These are phyloP conservation scores for Mormyrops boulengeri DNA, from an alignment of 2,797 vertebrate genomes.

Conservation along the genomic window DNA sequence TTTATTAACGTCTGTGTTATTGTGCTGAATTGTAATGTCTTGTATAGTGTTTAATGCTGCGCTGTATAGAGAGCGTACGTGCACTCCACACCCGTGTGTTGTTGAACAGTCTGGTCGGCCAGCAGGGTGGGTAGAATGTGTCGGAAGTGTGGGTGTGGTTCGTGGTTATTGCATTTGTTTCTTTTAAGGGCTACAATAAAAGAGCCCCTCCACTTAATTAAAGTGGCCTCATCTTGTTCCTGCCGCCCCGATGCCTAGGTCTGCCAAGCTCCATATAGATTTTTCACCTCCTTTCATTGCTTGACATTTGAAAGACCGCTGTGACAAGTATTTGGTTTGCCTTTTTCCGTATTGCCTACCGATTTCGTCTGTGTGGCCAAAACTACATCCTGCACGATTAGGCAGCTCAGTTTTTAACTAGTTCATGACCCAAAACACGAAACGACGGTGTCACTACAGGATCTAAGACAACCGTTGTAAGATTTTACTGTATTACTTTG, in stretches of 20 bases:
- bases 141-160: no score
- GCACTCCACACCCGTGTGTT: no score
- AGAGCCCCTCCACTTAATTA: neutral
- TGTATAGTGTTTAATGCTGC: no score
- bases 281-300: neutral
- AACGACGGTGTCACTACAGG: neutral
- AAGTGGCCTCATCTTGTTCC: neutral
- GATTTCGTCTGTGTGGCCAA: neutral
- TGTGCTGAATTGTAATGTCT: no score
- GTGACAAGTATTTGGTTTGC: neutral
- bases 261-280: neutral
- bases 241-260: neutral
- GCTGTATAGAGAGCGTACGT: no score
- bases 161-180: neutral
- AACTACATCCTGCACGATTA: neutral
- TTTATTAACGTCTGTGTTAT: no score
- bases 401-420: neutral
- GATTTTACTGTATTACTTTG: no score
- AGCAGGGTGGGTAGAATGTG: no score
- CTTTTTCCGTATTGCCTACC: neutral
- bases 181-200: neutral
- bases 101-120: no score
- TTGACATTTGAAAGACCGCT: neutral
- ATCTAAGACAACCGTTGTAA: neutral
- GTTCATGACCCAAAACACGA: neutral